These are phyloP conservation scores for Macrocentrus cingulum DNA, from an alignment of 1,140 invertebrate genomes.

Conservation along the genomic window DNA sequence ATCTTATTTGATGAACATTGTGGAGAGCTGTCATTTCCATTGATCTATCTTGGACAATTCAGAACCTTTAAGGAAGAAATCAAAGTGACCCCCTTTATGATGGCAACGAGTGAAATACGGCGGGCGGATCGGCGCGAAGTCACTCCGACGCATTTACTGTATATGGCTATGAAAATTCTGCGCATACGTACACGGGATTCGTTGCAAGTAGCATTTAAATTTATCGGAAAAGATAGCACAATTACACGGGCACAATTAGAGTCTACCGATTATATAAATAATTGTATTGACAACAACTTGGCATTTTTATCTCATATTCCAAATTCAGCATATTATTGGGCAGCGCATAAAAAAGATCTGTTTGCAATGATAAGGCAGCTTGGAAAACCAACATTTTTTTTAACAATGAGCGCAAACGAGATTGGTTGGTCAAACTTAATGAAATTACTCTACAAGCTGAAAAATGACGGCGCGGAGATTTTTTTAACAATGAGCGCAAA, in stretches of 20 bases:
- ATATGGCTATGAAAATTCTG: constrained; percentile 34
- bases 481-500: too few species aligned
- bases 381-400: constrained; percentile 40
- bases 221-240: constrained; percentile 3
- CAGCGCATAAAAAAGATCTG: constrained; percentile 43
- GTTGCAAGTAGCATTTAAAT: constrained; percentile 17
- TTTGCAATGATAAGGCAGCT: constrained; percentile 45
- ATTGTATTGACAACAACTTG: constrained; percentile 30
- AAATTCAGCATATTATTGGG: constrained; percentile 22
- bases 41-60: constrained; percentile 43
- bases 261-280: constrained; percentile 23
- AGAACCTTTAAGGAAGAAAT: constrained; percentile 37
- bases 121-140: constrained; percentile 28
- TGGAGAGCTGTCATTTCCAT: constrained; percentile 47
- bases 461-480: constrained; percentile 25
- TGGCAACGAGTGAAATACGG: constrained; percentile 33
- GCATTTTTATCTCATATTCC: constrained; percentile 28
- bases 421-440: constrained; percentile 46
- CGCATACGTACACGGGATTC: constrained; percentile 26
- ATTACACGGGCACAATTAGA: constrained; percentile 8
- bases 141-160: constrained; percentile 30
- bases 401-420: constrained; percentile 39
- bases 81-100: constrained; percentile 30
- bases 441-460: constrained; percentile 36
- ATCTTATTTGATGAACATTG: constrained; percentile 36